phyloP scores from a whole-genome alignment of 2,113 vertebrate species.

The Phalacrocorax pelagicus region DNA sequence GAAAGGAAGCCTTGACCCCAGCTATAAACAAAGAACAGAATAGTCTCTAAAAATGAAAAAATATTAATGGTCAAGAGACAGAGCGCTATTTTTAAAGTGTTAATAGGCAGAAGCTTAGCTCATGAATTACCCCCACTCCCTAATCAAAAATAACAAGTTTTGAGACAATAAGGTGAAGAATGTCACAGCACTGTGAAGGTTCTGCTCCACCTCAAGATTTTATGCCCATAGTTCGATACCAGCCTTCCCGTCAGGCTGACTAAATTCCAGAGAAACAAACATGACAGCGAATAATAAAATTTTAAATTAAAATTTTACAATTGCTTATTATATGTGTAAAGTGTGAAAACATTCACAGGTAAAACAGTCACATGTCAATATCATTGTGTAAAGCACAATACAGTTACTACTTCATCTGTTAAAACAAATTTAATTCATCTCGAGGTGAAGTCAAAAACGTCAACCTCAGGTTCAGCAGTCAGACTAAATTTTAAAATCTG shows the following conservation, averaged over 20 bases:
- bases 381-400: neutral
- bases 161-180: neutral
- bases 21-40: neutral
- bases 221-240: neutral
- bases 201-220: neutral
- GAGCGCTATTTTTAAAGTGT: neutral
- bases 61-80: neutral
- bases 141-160: neutral
- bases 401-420: neutral
- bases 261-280: neutral
- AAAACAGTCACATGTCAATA: neutral
- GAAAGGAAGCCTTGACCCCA: neutral
- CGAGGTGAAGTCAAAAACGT: neutral
- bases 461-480: neutral
- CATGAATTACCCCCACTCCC: neutral
- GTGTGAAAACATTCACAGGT: neutral
- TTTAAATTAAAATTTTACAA: neutral
- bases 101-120: neutral
- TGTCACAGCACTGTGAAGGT: neutral
- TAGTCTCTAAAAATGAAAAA: neutral
- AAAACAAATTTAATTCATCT: neutral
- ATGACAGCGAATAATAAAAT: fast-evolving
- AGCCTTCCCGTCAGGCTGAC: neutral
- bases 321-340: neutral
- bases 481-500: neutral